Evolutionary conservation across 2,888 invertebrate species (phyloP).

Genomic region (Plagodis pulveraria): DNA sequence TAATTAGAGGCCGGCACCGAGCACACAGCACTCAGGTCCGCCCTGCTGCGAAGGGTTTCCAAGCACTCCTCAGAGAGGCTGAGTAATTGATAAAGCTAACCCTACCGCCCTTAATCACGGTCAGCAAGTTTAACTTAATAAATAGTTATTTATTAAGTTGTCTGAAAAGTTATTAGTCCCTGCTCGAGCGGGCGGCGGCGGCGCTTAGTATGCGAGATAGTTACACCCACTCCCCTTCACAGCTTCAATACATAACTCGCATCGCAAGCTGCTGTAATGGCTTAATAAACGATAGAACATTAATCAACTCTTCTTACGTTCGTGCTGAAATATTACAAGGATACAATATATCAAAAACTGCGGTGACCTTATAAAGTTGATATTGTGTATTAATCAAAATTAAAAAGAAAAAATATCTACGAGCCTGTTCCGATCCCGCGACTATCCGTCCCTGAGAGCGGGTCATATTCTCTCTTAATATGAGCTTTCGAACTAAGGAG

Average conservation of each 20-base stretch:
- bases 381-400: too few species aligned
- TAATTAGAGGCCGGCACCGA: slow-evolving; percentile 58
- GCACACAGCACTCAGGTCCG: slow-evolving; percentile 42
- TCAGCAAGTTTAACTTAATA: slow-evolving; percentile 61
- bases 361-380: slow-evolving; percentile 30
- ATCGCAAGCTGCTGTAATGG: slow-evolving; percentile 31
- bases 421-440: too few species aligned
- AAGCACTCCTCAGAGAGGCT: slow-evolving; percentile 56
- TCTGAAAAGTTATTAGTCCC: slow-evolving; percentile 52
- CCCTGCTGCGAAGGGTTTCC: slow-evolving; percentile 42
- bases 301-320: slow-evolving; percentile 38
- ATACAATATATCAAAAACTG: slow-evolving; percentile 18
- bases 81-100: slow-evolving; percentile 77
- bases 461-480: slow-evolving; percentile 1
- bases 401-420: too few species aligned
- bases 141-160: slow-evolving; percentile 62
- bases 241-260: slow-evolving; percentile 31
- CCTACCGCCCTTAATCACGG: slow-evolving; percentile 66
- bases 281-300: slow-evolving; percentile 35
- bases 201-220: slow-evolving; percentile 28
- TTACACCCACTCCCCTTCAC: slow-evolving; percentile 19
- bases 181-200: slow-evolving; percentile 28
- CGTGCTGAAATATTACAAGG: slow-evolving; percentile 34
- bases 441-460: too few species aligned
- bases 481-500: slow-evolving; percentile 10